Percentiles rank a stretch among this genome's conserved stretches.
These are phyloP conservation scores for Pagetopsis macropterus DNA, from an alignment of 2,797 vertebrate species.

Conservation along the genomic window DNA sequence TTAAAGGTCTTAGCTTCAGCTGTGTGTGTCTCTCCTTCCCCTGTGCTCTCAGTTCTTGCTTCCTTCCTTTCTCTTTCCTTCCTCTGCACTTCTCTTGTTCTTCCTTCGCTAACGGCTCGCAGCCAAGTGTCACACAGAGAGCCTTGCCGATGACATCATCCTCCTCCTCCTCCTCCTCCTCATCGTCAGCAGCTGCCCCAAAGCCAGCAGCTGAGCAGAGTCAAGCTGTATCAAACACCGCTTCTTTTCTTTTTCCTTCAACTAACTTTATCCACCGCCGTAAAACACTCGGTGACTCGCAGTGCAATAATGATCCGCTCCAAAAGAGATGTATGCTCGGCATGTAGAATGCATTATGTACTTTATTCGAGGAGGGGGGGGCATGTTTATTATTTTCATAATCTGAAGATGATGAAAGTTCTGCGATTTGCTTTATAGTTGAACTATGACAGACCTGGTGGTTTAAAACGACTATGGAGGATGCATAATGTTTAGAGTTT, in stretches of 20 bases:
- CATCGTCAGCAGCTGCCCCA: constrained; percentile 62
- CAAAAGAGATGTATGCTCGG: constrained; percentile 59
- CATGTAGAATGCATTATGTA: constrained; percentile 49
- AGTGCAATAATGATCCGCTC: constrained; percentile 50
- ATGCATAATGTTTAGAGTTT: constrained; percentile 25
- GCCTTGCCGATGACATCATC: constrained; percentile 79
- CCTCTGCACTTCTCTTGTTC: constrained; percentile 49
- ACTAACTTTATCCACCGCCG: constrained; percentile 50
- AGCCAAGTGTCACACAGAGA: constrained; percentile 74
- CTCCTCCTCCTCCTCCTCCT: constrained; percentile 15
- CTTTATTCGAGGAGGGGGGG: constrained; percentile 24
- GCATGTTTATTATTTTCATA: constrained; percentile 30
- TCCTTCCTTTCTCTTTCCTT: constrained; percentile 1
- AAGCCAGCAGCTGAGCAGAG: constrained; percentile 48
- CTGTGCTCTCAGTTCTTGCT: constrained; percentile 35
- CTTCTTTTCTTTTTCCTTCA: constrained; percentile 38
- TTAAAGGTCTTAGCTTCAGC: background rate
- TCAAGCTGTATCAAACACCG: constrained; percentile 62
- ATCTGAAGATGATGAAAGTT: constrained; percentile 41
- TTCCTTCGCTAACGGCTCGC: constrained; percentile 60
- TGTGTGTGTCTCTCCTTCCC: constrained; percentile 7
- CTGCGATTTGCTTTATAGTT: constrained; percentile 34
- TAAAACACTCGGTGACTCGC: constrained; percentile 62
- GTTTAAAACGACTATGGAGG: constrained; percentile 7
- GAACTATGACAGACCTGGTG: constrained; percentile 11